Evolutionary conservation across 2,888 invertebrate species (phyloP).

Genomic region (Yponomeuta sedellus): DNA sequence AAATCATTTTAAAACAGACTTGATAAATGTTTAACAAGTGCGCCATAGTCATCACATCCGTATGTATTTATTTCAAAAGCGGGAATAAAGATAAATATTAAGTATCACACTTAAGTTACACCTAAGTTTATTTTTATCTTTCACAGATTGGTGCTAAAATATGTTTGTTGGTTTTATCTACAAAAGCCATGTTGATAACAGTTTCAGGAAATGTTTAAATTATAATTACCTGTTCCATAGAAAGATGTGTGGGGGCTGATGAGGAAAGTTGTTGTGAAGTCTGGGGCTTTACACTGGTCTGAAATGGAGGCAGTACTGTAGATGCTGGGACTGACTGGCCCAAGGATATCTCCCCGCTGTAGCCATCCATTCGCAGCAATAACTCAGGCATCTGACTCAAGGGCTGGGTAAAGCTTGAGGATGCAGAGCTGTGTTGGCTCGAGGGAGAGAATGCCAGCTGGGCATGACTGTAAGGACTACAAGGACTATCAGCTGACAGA

Average conservation of each 20-base stretch:
- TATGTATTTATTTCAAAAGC: no score
- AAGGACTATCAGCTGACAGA: constrained; percentile 59
- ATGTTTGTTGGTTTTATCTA: background rate
- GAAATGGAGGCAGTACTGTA: constrained; percentile 66
- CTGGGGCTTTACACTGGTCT: constrained; percentile 52
- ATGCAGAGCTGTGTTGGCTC: constrained; percentile 79
- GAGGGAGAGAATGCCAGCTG: constrained; percentile 79
- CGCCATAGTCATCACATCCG: no score
- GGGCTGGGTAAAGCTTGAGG: constrained; percentile 64
- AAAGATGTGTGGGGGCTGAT: constrained; percentile 91
- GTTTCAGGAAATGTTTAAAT: background rate
- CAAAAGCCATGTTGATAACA: background rate
- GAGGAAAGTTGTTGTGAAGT: constrained; percentile 87
- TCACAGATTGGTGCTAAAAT: background rate
- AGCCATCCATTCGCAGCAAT: constrained; percentile 80
- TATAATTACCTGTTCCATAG: constrained; percentile 79
- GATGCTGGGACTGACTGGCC: constrained; percentile 81
- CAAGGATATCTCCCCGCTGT: constrained; percentile 70
- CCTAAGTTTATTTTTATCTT: no score
- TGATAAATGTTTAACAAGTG: background rate
- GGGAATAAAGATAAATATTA: no score
- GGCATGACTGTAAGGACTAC: constrained; percentile 68
- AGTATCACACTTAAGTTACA: no score
- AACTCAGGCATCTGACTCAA: constrained; percentile 78
- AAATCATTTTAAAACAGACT: no score